Conservation (phyloP, 2,113 vertebrate species). For the Falcunculus frontatus region DNA sequence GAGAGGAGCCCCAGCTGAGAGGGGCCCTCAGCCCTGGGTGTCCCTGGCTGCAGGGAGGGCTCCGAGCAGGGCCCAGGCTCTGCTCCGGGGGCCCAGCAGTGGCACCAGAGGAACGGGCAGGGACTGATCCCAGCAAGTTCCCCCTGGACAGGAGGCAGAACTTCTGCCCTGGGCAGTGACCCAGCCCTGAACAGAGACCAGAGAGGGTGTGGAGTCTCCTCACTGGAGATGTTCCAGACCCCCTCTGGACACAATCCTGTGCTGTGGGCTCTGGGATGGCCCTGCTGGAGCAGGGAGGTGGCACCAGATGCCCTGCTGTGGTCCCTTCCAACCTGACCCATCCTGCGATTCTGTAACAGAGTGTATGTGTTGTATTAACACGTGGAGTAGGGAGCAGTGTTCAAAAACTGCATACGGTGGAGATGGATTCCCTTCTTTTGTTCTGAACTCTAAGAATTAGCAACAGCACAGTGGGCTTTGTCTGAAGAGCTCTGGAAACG, state of each 20-base stretch:
- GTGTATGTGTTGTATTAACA: background rate
- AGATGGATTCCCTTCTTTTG: background rate
- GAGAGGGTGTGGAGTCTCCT: background rate
- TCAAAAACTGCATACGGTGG: accelerated
- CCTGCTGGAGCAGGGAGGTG: background rate
- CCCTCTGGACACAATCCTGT: accelerated
- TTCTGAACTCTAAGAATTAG: background rate
- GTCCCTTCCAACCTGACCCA: background rate
- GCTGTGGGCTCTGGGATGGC: background rate
- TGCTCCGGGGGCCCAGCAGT: background rate
- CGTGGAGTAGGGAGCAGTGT: background rate
- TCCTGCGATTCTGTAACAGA: background rate
- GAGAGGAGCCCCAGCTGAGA: background rate
- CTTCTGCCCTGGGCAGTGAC: background rate
- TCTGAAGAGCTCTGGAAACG: background rate
- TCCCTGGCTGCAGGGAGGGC: background rate
- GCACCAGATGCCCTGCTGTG: accelerated
- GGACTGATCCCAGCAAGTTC: background rate
- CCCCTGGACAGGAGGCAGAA: background rate
- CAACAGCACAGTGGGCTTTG: background rate
- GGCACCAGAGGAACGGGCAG: background rate
- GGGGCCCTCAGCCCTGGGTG: background rate
- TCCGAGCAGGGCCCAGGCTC: background rate
- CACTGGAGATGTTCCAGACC: background rate
- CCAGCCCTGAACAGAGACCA: accelerated